Base-by-base conservation (phyloP, 2,113 vertebrate genomes). In the Crotalus tigris region DNA sequence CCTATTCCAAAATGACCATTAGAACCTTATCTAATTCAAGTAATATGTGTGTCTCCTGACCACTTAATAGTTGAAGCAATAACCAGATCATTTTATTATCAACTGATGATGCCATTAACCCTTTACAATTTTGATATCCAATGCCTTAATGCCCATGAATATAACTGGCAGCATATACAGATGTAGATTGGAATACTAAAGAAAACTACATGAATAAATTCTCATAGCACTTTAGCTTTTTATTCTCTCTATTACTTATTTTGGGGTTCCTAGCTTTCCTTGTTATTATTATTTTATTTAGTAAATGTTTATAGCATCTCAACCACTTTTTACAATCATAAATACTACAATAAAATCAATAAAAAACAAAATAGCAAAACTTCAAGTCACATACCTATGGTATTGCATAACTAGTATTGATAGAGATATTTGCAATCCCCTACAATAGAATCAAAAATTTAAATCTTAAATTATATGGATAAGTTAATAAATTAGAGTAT, bases 31-130 rank as follows among this genome's bases (percentile, higher is more conserved):
- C 26, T 53, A 26, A 15, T 54, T 53, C 49, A 69, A 69, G 61
- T 69, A 29, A n/a, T 51, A 59, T 92, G 92, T 94, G 93, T 95
- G 87, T 92, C 95, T 94, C 95, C 81, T 10, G 51, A 94, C 46
- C 23, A 89, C 64, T 49, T 91, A 53, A 17, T 55, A 95, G 93
- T 85, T 86, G 94, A 90, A 92, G 10, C 94, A 93, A 94, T 92
- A 19, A 26, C 55, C 88, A 92, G 58, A 92, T 94, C 29, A 54
- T 0, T 54, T 89, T 86, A 87, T 86, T 3, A 90, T 86, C 90
- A 39, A 0, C 26, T 90, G 49, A 29, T 90, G 26, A 10, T 39
- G 49, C 10, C 91, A 51, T 94, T 54, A 55, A 55, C 33, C 3
- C 46, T 39, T 5, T 11, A 24, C 21, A n/a, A 92, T 0, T 61